Percentiles rank a stretch among this genome's conserved stretches.
Conservation (phyloP, 2,113 vertebrate species). For the Electrona antarctica region DNA sequence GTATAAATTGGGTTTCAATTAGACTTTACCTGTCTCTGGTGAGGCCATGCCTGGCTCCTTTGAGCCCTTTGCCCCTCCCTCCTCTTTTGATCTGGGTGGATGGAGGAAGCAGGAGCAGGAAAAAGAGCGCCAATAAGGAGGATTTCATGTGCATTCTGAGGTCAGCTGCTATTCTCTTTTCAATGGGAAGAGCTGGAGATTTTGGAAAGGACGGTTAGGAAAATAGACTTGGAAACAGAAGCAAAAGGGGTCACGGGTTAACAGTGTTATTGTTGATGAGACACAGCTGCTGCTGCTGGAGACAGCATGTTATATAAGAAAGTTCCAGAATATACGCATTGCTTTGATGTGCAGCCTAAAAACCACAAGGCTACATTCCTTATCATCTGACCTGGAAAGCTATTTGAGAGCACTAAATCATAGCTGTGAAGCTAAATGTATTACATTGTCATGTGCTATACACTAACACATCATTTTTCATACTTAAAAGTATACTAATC, state of each 20-base stretch:
- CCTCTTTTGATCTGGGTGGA: conserved; percentile 74
- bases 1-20: too few relatives aligned
- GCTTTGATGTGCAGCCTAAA: conserved; percentile 12
- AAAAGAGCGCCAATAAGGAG: conserved; percentile 72
- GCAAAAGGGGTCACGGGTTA: conserved; percentile 29
- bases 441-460: neutral
- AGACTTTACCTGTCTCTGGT: conserved; percentile 51
- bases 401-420: too few relatives aligned
- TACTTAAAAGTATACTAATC: too few relatives aligned
- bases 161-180: conserved; percentile 30
- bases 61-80: conserved; percentile 63
- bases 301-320: conserved; percentile 29
- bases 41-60: conserved; percentile 49
- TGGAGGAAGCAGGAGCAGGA: conserved; percentile 83
- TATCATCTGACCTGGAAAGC: too few relatives aligned
- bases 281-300: conserved; percentile 44
- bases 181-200: conserved; percentile 21
- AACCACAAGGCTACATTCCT: neutral
- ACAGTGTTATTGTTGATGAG: conserved; percentile 36
- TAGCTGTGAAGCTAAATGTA: neutral
- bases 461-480: too few relatives aligned
- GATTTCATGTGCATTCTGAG: conserved; percentile 59
- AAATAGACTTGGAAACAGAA: conserved; percentile 33
- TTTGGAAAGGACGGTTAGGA: conserved; percentile 8
- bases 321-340: conserved; percentile 20